Percentiles rank a stretch among this genome's conserved stretches.
Evolutionary conservation across 2,888 invertebrate genomes (phyloP).

Genomic region (Drosophila monieri): DNA sequence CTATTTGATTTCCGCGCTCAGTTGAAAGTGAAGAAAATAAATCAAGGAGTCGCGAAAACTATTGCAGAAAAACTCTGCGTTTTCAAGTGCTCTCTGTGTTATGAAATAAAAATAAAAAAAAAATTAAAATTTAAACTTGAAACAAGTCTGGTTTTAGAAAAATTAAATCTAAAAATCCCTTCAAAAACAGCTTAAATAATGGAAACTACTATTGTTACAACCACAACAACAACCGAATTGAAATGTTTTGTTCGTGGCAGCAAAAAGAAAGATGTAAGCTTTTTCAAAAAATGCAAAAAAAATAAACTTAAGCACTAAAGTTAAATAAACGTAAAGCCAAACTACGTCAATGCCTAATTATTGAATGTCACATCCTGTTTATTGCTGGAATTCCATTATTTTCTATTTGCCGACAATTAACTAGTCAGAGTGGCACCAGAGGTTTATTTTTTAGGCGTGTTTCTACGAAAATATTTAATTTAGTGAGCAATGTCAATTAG

Average conservation of each 20-base stretch:
- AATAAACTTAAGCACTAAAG: slow-evolving; percentile 5
- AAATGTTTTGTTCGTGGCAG: slow-evolving; percentile 47
- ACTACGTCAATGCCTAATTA: slow-evolving; percentile 61
- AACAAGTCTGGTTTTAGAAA: background rate
- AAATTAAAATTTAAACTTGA: background rate
- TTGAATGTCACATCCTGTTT: slow-evolving; percentile 62
- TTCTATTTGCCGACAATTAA: slow-evolving; percentile 53
- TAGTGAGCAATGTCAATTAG: slow-evolving; percentile 33
- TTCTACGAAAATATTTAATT: slow-evolving; percentile 43
- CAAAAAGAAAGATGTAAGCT: slow-evolving; percentile 59
- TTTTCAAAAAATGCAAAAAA: background rate
- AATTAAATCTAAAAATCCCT: too few relatives aligned
- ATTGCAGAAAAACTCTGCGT: background rate
- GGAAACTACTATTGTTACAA: slow-evolving; percentile 73
- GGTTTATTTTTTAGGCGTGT: slow-evolving; percentile 6
- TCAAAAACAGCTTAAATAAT: too few relatives aligned
- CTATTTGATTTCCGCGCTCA: slow-evolving; percentile 28
- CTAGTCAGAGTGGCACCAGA: slow-evolving; percentile 18
- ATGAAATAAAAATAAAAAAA: background rate
- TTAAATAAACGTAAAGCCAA: slow-evolving; percentile 36
- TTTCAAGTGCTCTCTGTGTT: slow-evolving; percentile 6
- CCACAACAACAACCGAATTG: slow-evolving; percentile 62
- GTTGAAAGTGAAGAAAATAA: slow-evolving; percentile 31
- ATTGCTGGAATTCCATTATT: slow-evolving; percentile 44
- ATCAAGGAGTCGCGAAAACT: slow-evolving; percentile 27